Base-by-base conservation (phyloP, 2,797 vertebrate species). In the Sebastes steindachneri region DNA sequence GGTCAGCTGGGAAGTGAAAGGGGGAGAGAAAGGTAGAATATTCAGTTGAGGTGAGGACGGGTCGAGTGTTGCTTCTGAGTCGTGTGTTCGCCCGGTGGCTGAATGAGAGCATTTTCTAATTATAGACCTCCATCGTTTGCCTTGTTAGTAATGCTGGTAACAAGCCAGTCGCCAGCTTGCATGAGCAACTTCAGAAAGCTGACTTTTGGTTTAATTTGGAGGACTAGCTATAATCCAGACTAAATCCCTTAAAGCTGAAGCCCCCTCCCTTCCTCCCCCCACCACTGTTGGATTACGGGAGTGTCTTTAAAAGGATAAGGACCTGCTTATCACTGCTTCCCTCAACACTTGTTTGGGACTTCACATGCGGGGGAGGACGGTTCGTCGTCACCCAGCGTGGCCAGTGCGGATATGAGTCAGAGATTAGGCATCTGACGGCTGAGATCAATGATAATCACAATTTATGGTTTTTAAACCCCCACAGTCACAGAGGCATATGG, bases 141-240 rank as follows among this genome's bases (percentile, higher is more conserved):
- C 84, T 88, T 91, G 91, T 92, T 93, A 88, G 82, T 85, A 75
- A 78, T 41, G 83, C 79, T 91, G 91, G 88, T 92, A 91, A 93
- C 91, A 88, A 92, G 93, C 92, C 93, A 92, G 87, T 92, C 83
- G 83, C 91, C 94, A 94, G 92, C 89, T 93, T 94, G 93, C 93
- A 95, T 95, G 94, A 95, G 95, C 94, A 95, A 95, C 93, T 89
- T 88, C 92, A 88, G 92, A 95, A 95, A 96, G 93, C 88, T 92
- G 95, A 96, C 94, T 96, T 96, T 96, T 93, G 93, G 95, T 96
- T 96, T 96, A 96, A 96, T 96, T 96, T 96, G 90, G 93, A 95
- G 91, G 94, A 95, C 96, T 95, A 95, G 95, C 91, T 93, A 89
- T 96, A 96, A 96, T 96, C 95, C 96, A 94, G 93, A 94, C 92